phyloP scores from a whole-genome alignment of 2,888 invertebrate genomes.

The Hydrotaea diabolus region DNA sequence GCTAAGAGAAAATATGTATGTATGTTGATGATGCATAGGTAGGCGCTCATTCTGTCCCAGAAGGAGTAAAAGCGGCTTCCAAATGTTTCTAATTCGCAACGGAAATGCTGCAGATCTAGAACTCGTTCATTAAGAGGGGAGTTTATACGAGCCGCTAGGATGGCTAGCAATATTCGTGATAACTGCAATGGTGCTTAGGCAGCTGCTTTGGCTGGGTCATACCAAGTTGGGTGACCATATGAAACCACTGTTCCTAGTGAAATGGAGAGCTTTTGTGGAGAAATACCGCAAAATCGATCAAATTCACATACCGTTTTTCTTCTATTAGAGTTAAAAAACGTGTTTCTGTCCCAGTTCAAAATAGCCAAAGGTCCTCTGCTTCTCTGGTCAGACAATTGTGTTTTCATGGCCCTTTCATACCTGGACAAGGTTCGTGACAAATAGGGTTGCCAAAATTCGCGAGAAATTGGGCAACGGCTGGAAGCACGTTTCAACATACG shows the following conservation, averaged over 20 bases:
- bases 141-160: background rate
- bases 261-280: background rate
- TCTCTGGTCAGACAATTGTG: background rate
- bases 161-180: slow-evolving; percentile 6
- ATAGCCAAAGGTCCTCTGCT: background rate
- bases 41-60: too few species aligned
- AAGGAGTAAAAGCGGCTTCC: too few species aligned
- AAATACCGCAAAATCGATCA: too few species aligned
- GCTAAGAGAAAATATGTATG: background rate
- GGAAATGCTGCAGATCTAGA: background rate
- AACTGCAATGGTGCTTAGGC: background rate
- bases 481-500: background rate
- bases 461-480: background rate
- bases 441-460: background rate
- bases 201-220: background rate
- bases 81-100: too few species aligned
- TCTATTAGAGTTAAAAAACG: too few species aligned
- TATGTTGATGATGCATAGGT: background rate
- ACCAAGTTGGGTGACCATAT: background rate
- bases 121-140: too few species aligned
- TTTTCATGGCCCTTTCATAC: too few species aligned
- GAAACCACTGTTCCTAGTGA: background rate
- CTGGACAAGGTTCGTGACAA: too few species aligned
- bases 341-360: background rate
- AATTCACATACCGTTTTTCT: too few species aligned